A percentile compares a stretch with the other conserved stretches of the same genome.
phyloP scores from a whole-genome alignment of 1,140 invertebrate genomes.

The Campoletis sonorensis region DNA sequence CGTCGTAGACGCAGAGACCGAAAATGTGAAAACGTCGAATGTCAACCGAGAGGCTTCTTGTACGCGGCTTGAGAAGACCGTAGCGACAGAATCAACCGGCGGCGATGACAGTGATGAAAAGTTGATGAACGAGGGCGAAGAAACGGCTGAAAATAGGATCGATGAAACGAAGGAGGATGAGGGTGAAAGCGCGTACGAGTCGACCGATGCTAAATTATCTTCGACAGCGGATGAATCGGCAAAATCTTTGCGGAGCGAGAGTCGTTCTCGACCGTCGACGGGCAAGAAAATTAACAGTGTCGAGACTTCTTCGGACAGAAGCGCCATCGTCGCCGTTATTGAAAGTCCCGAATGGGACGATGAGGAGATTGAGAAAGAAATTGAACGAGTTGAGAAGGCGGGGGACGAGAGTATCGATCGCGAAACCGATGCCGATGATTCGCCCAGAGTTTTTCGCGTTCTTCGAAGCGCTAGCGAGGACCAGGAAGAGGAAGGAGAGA shows the following conservation, averaged over 20 bases:
- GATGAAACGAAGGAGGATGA: slow-evolving; percentile 33
- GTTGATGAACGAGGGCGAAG: background rate
- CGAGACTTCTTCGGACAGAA: slow-evolving; percentile 63
- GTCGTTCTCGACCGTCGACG: slow-evolving; percentile 65
- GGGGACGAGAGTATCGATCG: slow-evolving; percentile 49
- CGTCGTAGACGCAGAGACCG: no score
- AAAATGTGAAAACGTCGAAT: no score
- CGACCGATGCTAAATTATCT: slow-evolving; percentile 54
- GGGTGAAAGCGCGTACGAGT: slow-evolving; percentile 31
- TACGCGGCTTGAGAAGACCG: no score
- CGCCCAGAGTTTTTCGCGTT: slow-evolving; percentile 67
- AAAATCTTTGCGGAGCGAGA: slow-evolving; percentile 53
- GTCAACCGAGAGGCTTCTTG: no score
- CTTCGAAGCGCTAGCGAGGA: slow-evolving; percentile 67
- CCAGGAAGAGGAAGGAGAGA: slow-evolving; percentile 64
- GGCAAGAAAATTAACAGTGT: slow-evolving; percentile 57
- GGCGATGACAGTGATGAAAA: no score
- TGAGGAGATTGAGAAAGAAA: slow-evolving; percentile 69
- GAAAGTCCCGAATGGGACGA: slow-evolving; percentile 74
- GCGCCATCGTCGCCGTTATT: slow-evolving; percentile 73
- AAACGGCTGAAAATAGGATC: slow-evolving; percentile 49
- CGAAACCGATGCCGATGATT: slow-evolving; percentile 66
- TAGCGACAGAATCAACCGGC: no score
- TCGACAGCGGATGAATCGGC: slow-evolving; percentile 69
- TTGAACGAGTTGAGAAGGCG: slow-evolving; percentile 63